Evolutionary conservation across 2,888 invertebrate genomes (phyloP).

Genomic region (Tenthredo scrophulariae): DNA sequence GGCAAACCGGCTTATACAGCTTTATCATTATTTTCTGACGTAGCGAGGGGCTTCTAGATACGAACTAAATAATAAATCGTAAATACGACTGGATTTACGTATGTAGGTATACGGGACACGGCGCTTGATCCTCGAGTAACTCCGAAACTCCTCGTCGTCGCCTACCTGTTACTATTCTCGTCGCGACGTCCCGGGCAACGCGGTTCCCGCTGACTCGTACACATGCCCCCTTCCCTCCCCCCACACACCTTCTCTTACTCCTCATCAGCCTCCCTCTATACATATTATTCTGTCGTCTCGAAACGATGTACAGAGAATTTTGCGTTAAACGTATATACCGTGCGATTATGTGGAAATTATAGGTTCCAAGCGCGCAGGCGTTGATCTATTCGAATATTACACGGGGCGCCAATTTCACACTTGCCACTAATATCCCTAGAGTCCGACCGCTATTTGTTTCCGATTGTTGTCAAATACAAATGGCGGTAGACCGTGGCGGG

Average conservation of each 20-base stretch:
- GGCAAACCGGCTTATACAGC: not conserved
- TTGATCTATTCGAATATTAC: too few relatives aligned
- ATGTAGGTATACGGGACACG: conserved; percentile 18
- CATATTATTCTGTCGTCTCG: not conserved
- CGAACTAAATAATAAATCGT: conserved; percentile 1
- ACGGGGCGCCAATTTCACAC: too few relatives aligned
- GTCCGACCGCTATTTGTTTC: too few relatives aligned
- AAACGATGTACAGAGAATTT: not conserved
- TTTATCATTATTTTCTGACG: not conserved
- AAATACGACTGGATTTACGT: not conserved
- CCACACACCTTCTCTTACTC: not conserved
- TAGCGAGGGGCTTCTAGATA: not conserved
- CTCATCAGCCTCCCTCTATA: not conserved
- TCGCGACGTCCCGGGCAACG: conserved; percentile 72
- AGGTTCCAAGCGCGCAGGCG: too few relatives aligned
- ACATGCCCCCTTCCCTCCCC: not conserved
- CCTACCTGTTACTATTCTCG: conserved; percentile 76
- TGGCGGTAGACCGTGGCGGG: too few relatives aligned
- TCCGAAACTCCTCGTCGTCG: conserved; percentile 64
- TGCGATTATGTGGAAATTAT: too few relatives aligned
- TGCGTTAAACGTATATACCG: not conserved
- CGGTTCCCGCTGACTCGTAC: conserved; percentile 10
- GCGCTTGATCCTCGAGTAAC: conserved; percentile 1
- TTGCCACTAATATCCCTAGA: too few relatives aligned
- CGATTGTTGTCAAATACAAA: too few relatives aligned